These are phyloP conservation scores for Callorhinus ursinus DNA, from an alignment of 2,113 vertebrate species.

Conservation along the genomic window DNA sequence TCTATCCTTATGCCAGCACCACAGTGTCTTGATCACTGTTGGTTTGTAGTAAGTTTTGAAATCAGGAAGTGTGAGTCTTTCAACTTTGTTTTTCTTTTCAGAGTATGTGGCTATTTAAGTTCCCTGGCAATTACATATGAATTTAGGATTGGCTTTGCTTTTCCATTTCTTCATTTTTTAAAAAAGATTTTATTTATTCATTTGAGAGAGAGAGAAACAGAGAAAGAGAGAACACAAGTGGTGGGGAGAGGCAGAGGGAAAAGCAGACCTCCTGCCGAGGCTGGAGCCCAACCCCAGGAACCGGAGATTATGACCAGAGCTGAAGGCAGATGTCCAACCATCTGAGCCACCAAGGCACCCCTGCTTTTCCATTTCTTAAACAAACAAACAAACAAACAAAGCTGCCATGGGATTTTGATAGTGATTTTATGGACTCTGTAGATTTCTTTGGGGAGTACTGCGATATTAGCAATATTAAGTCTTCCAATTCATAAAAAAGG, in stretches of 20 bases:
- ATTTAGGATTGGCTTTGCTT: background rate
- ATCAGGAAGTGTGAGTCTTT: background rate
- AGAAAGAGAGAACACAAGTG: no score
- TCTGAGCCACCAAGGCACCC: no score
- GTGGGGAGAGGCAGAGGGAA: no score
- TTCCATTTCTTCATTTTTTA: background rate
- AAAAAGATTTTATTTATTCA: no score
- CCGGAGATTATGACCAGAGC: no score
- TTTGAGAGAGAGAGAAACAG: no score
- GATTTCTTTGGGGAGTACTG: background rate
- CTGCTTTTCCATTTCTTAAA: background rate
- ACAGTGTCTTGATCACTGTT: no score
- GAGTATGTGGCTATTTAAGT: background rate
- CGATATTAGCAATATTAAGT: background rate
- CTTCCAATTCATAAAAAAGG: background rate
- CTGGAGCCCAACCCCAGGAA: no score
- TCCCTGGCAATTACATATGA: background rate
- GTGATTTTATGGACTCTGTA: background rate
- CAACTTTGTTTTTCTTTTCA: background rate
- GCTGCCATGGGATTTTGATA: background rate
- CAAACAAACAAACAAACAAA: background rate
- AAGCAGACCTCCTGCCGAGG: no score
- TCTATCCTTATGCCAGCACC: background rate
- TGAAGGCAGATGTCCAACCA: no score
- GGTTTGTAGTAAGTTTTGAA: no score